Evolutionary conservation across 1,140 invertebrate genomes (phyloP), one percentile per base, ranked within the genome.

Genomic region (Adelges cooleyi): DNA sequence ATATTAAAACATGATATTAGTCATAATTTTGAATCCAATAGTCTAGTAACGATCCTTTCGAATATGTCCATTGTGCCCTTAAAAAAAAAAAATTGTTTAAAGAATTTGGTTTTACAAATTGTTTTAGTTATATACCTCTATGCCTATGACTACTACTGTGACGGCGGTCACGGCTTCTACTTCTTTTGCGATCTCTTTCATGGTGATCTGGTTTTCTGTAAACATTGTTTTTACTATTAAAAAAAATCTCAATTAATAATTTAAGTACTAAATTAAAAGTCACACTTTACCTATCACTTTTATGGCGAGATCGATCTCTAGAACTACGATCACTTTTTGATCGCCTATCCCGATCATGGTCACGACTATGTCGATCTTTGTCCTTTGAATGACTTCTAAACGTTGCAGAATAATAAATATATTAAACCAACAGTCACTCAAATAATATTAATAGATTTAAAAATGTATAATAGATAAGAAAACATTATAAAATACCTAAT

Each of bases 301-400:
- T 48, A 62, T 62, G 56, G 20, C 22, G 40, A 1, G 56, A 62
- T 0, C 56, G 25, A 10, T 62, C 56, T 48, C 56, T 48, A 10
- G 54, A 46, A 20, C 25, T 59, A 6, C 29, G 29, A 33, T 33
- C 29, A 6, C 5, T 33, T 59, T 44, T 59, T 29, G 56, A 62
- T 48, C 17, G 44, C 17, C 38, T 62, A 13, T 59, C 53, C 13
- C n/a, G n/a, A 59, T 62, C 44, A 48, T n/a, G 5, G 20, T 62
- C 17, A n/a, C 56, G 40, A 33, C 56, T 62, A 29, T 62, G 42
- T 48, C 42, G 44, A 22, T 62, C 56, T 33, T 29, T 15, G n/a
- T 62, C 56, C 46, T 62, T 62, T 29, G 56, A 62, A 6, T 27
- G 44, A 48, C 56, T 62, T 3, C 56, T 62, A 3, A 11, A 22